Evolutionary conservation across 2,797 vertebrate genomes (phyloP).

Genomic region (Octomys mimax): DNA sequence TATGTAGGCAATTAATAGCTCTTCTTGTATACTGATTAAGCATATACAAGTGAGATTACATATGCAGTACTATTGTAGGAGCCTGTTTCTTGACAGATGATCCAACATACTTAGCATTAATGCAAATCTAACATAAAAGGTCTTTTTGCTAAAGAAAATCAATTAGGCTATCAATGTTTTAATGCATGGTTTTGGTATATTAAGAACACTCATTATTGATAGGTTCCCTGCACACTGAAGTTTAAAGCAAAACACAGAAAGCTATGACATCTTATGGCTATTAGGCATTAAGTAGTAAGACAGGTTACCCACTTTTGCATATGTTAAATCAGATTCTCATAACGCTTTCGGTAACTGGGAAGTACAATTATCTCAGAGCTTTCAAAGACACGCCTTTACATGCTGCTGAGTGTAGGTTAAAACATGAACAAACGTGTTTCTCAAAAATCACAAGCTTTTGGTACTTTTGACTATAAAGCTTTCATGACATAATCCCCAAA

Average conservation of each 20-base stretch:
- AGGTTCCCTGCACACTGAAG: neutral
- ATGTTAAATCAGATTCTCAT: slow-evolving; percentile 18
- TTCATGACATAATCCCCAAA: neutral
- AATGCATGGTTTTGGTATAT: neutral
- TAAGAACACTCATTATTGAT: slow-evolving; percentile 21
- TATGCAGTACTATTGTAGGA: neutral
- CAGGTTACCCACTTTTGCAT: slow-evolving; percentile 7
- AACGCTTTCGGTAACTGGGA: slow-evolving; percentile 51
- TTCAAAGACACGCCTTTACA: slow-evolving; percentile 55
- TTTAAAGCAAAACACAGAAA: slow-evolving; percentile 13
- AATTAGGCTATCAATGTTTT: neutral
- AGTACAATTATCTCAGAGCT: slow-evolving; percentile 31
- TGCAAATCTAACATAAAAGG: neutral
- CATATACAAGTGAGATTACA: neutral
- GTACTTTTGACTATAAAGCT: neutral
- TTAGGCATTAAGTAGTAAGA: slow-evolving; percentile 17
- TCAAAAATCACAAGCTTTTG: neutral
- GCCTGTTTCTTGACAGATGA: slow-evolving; percentile 15
- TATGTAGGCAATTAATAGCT: neutral
- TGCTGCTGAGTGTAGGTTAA: neutral
- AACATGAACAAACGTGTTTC: neutral
- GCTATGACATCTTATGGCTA: neutral
- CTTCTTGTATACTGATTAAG: neutral
- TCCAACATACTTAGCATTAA: neutral
- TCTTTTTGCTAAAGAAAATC: slow-evolving; percentile 40